Conservation (phyloP, 2,113 vertebrate genomes). For the Urocynchramus pylzowi region DNA sequence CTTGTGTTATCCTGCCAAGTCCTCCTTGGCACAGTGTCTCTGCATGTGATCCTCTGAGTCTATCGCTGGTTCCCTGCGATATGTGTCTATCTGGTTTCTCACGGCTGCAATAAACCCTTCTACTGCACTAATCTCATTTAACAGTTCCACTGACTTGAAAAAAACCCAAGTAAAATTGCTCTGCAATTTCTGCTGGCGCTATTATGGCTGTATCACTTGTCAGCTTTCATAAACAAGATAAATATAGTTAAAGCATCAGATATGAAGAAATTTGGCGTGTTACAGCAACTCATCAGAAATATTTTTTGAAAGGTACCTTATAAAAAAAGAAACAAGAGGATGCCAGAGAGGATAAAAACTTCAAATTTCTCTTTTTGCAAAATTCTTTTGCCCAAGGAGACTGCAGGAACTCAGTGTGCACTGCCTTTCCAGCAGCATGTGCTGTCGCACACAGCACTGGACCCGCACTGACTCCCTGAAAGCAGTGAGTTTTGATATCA, state of each 20-base stretch:
- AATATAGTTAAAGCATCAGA: conserved; percentile 49
- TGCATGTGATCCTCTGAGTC: conserved; percentile 39
- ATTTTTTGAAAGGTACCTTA: neutral
- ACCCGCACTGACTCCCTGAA: neutral
- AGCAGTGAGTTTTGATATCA: neutral
- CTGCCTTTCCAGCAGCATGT: neutral
- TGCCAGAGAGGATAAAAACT: neutral
- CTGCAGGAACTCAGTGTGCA: neutral
- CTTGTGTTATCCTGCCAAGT: conserved; percentile 17
- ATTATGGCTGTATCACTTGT: conserved; percentile 40
- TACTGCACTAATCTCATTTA: conserved; percentile 61
- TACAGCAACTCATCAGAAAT: neutral
- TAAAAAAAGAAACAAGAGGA: neutral
- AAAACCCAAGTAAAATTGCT: conserved; percentile 38
- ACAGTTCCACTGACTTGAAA: conserved; percentile 57
- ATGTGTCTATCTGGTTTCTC: conserved; percentile 58
- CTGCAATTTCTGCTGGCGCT: conserved; percentile 50
- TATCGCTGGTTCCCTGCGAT: conserved; percentile 34
- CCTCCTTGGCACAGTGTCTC: conserved; percentile 22
- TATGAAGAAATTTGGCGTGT: conserved; percentile 28
- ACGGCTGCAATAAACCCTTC: conserved; percentile 31
- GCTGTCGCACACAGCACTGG: neutral
- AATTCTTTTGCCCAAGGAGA: neutral
- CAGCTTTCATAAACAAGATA: conserved; percentile 49
- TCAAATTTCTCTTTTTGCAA: neutral